Base-by-base conservation (phyloP, 2,888 invertebrate genomes). In the Protonemura montana region DNA sequence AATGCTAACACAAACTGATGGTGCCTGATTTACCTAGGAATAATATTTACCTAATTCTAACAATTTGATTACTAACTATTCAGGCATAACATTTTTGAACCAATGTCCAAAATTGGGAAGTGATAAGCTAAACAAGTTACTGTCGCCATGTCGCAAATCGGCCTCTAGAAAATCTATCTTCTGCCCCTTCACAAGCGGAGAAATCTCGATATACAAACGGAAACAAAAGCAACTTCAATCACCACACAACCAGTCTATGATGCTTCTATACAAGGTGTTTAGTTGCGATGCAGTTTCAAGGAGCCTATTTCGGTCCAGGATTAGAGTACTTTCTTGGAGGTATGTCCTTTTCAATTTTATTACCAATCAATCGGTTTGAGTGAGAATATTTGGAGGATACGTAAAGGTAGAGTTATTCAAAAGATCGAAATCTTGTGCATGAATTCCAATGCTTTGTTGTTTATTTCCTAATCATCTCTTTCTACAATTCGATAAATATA, bases 381-480 rank as follows among this genome's bases (percentile, higher is more conserved):
- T 21, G 59, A 59, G 2, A 3, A 59, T 21, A 59, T 59, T 59
- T 59, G 2, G 13, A 59, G 21, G 21, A 59, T 3, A 59, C 59
- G 59, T 59, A 59, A 59, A 10, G 59, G 59, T 59, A 59, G 59
- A 3, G 35, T 35, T 35, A 35, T 35, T 13, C 13, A 59, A 41
- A 59, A 13, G 59, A 59, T 83, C 35, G 25, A 41, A 41, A 83
- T 25, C 42, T 83, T 26, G n/a, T 83, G 82, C 82, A 83, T 83
- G 82, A 83, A 83, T 78, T 26, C 26, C 78, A 28, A 28, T 78
- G 78, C 78, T 78, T 30, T 83, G 82, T 83, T 83, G 7, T 83
- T 83, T 41, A 30, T 83, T 83, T 83, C 35, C 42, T 83, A 30
- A 30, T 83, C 82, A 83, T 83, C 82, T 83, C 82, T 83, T 83